phyloP scores from a whole-genome alignment of 2,888 invertebrate genomes.

The Pollenia angustigena region DNA sequence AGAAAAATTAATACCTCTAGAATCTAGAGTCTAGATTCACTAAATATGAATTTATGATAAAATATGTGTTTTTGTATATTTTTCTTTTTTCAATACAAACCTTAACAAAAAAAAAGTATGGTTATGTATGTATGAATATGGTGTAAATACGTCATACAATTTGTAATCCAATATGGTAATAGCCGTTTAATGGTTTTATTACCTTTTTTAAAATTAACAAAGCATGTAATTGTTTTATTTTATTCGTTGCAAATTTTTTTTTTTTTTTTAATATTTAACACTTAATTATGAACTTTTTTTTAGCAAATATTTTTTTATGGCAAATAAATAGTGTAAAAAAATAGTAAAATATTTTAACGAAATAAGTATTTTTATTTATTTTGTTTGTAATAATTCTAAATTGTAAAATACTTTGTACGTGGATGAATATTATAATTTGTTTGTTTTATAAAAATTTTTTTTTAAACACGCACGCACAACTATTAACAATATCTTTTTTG shows the following conservation, averaged over 20 bases:
- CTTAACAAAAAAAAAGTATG: background rate
- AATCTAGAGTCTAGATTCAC: too few relatives aligned
- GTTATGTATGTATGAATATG: slow-evolving; percentile 25
- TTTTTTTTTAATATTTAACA: slow-evolving; percentile 24
- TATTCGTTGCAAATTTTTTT: slow-evolving; percentile 22
- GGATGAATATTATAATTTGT: slow-evolving; percentile 14
- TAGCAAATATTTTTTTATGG: background rate
- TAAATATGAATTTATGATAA: too few relatives aligned
- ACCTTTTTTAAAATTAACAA: slow-evolving; percentile 52
- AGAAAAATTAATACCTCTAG: too few relatives aligned
- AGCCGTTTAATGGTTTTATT: slow-evolving; percentile 30
- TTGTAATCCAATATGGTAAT: slow-evolving; percentile 69
- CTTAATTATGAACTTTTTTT: slow-evolving; percentile 18
- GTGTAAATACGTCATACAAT: slow-evolving; percentile 64
- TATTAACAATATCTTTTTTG: slow-evolving; percentile 54
- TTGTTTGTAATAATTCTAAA: background rate
- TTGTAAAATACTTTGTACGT: slow-evolving; percentile 71
- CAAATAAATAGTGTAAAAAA: background rate
- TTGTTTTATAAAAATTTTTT: slow-evolving; percentile 12
- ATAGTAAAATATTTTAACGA: too few relatives aligned
- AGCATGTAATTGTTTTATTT: slow-evolving; percentile 54
- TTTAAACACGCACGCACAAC: slow-evolving; percentile 61
- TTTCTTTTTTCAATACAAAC: background rate
- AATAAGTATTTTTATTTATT: background rate
- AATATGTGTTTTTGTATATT: background rate